phyloP scores from a whole-genome alignment of 1,140 invertebrate species.

The Camponotus vicinus region DNA sequence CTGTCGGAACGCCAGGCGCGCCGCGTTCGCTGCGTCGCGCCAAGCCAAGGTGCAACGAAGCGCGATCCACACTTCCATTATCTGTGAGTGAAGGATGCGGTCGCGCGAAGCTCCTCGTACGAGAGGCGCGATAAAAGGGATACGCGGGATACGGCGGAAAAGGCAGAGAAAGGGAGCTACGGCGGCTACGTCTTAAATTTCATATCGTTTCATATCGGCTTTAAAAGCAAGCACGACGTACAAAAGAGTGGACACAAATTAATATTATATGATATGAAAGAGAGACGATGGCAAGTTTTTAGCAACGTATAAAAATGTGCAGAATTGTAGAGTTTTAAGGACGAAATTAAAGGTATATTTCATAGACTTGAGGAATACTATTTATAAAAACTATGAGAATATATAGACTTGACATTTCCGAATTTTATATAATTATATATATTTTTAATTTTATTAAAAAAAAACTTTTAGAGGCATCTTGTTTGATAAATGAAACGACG shows the following conservation, averaged over 20 bases:
- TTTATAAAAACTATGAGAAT: neutral
- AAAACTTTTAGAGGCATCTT: slow-evolving; percentile 10
- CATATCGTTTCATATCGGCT: neutral
- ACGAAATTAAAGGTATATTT: neutral
- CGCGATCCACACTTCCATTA: slow-evolving; percentile 31
- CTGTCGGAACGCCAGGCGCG: slow-evolving; percentile 15
- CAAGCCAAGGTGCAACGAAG: slow-evolving; percentile 16
- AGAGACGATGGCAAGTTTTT: neutral
- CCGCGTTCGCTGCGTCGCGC: neutral
- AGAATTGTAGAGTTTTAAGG: neutral
- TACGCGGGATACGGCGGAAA: neutral
- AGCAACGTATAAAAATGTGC: neutral
- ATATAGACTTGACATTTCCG: too few species aligned
- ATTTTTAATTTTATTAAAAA: neutral
- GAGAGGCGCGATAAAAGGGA: neutral
- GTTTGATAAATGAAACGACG: neutral
- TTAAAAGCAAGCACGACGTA: neutral
- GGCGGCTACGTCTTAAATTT: neutral
- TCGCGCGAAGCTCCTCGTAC: slow-evolving; percentile 25
- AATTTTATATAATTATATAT: neutral
- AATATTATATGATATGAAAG: too few species aligned
- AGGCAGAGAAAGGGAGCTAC: neutral
- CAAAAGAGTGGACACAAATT: neutral
- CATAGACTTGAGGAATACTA: too few species aligned
- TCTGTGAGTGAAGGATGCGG: slow-evolving; percentile 40